Conservation (phyloP, 2,113 vertebrate genomes). For the Hydrolagus affinis region DNA sequence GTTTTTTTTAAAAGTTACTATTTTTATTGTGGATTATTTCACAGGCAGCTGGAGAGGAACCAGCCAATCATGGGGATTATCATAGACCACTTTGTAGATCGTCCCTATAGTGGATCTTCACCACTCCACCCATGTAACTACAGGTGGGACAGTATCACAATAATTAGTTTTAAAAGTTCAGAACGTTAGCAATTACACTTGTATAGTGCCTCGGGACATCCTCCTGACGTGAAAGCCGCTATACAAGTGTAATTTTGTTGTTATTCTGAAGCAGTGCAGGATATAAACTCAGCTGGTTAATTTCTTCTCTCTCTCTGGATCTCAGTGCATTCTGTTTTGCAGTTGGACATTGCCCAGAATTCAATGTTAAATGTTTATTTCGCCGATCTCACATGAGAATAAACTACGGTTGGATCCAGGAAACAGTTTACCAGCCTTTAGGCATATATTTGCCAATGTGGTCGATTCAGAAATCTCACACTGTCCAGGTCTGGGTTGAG, state of each 20-base stretch:
- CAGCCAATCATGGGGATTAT: constrained; percentile 98
- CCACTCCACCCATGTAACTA: constrained; percentile 94
- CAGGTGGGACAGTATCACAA: constrained; percentile 63
- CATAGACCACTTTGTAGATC: constrained; percentile 96
- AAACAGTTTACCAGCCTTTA: not conserved
- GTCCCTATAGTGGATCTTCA: constrained; percentile 76
- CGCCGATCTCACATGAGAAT: too few relatives aligned
- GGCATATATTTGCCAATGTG: too few relatives aligned
- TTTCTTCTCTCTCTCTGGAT: not conserved
- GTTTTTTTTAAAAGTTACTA: constrained; percentile 4
- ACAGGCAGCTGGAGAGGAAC: constrained; percentile 90
- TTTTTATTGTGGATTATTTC: constrained; percentile 38
- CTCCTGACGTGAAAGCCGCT: too few relatives aligned
- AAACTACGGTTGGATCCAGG: too few relatives aligned
- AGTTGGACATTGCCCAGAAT: not conserved
- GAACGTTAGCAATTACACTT: not conserved
- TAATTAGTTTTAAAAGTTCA: constrained; percentile 9
- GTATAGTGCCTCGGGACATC: too few relatives aligned
- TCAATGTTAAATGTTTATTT: not conserved
- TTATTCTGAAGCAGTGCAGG: too few relatives aligned
- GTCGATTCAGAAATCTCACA: not conserved
- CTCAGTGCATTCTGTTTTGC: not conserved
- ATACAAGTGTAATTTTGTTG: too few relatives aligned
- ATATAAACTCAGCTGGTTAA: not conserved
- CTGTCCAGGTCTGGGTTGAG: not conserved